Evolutionary conservation across 2,888 invertebrate genomes (phyloP).

Genomic region (Harpagoxenus sublaevis): DNA sequence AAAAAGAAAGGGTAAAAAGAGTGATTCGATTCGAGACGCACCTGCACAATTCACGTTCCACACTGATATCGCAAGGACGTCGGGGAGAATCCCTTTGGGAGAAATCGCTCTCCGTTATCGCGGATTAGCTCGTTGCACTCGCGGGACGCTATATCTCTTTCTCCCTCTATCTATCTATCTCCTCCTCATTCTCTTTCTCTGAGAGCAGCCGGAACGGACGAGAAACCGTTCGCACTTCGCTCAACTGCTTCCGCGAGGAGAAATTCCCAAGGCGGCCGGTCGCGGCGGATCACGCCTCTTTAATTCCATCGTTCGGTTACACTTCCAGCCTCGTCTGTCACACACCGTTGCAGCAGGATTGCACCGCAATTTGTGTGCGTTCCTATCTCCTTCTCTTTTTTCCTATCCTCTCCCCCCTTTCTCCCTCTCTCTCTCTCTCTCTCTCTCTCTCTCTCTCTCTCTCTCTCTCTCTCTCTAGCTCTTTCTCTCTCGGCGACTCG

Average conservation of each 20-base stretch:
- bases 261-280: slow-evolving; percentile 26
- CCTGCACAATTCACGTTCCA: slow-evolving; percentile 26
- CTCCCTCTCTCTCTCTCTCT: background rate
- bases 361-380: slow-evolving; percentile 31
- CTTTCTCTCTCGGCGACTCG: slow-evolving; percentile 28
- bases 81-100: slow-evolving; percentile 8
- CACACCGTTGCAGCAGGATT: slow-evolving; percentile 38
- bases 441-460: background rate
- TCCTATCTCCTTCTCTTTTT: background rate
- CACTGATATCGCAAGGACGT: slow-evolving; percentile 11
- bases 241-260: slow-evolving; percentile 9
- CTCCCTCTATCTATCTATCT: background rate
- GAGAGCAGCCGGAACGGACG: background rate
- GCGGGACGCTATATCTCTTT: slow-evolving; percentile 12
- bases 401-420: background rate
- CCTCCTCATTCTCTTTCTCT: background rate
- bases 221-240: slow-evolving; percentile 12
- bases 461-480: background rate
- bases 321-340: slow-evolving; percentile 38
- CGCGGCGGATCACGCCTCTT: slow-evolving; percentile 30
- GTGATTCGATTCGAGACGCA: slow-evolving; percentile 12
- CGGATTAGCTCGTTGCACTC: slow-evolving; percentile 42
- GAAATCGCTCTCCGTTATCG: slow-evolving; percentile 27
- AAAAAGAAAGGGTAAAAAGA: background rate
- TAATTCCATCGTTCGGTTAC: slow-evolving; percentile 42